These are phyloP conservation scores for Rhabdomys dilectus DNA, from an alignment of 2,113 vertebrate genomes.

Conservation along the genomic window DNA sequence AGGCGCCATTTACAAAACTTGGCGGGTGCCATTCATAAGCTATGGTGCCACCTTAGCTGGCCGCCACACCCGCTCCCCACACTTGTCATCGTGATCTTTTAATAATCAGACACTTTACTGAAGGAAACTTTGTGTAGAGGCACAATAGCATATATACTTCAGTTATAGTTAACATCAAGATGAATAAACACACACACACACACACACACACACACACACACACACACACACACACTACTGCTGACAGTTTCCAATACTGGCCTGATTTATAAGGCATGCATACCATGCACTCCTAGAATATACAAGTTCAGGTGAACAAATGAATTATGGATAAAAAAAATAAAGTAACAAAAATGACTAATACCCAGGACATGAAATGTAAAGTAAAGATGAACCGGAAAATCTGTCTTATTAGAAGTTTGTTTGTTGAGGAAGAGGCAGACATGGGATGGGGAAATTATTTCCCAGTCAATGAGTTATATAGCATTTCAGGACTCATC, in stretches of 20 bases:
- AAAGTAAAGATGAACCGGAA: not conserved
- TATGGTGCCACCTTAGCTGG: too few species aligned
- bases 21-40: too few species aligned
- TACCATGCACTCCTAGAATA: not conserved
- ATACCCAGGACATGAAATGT: not conserved
- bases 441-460: accelerated
- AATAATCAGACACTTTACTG: not conserved
- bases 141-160: not conserved
- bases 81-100: not conserved
- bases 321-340: not conserved
- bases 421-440: not conserved
- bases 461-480: not conserved
- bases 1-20: too few species aligned
- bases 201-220: not conserved
- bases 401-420: not conserved
- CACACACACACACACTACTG: not conserved
- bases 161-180: not conserved
- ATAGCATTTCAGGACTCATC: not conserved
- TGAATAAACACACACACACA: not conserved
- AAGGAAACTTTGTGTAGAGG: not conserved
- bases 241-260: not conserved
- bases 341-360: not conserved
- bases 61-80: too few species aligned
- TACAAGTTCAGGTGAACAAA: not conserved
- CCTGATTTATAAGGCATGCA: not conserved